phyloP scores from a whole-genome alignment of 2,888 invertebrate species.

The Tenthredo amoena region DNA sequence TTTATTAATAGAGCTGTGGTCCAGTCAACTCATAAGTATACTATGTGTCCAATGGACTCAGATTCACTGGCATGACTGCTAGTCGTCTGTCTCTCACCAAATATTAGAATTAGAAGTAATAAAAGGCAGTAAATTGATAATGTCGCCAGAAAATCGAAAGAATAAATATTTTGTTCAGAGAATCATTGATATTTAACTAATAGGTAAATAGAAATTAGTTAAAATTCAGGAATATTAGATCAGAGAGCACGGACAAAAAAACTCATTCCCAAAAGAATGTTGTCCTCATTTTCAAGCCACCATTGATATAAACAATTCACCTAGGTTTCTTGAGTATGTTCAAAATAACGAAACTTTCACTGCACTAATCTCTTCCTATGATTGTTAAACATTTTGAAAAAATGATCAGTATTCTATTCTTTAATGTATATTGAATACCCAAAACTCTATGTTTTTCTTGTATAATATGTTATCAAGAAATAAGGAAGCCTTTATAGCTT shows the following conservation, averaged over 20 bases:
- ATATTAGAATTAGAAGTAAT: neutral
- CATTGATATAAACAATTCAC: neutral
- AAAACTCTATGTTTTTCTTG: neutral
- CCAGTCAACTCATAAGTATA: neutral
- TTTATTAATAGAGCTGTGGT: constrained; percentile 6
- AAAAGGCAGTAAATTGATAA: neutral
- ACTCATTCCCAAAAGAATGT: neutral
- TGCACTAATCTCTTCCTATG: neutral
- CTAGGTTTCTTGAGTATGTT: neutral
- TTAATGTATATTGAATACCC: neutral
- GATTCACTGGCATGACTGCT: neutral
- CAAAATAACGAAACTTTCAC: neutral
- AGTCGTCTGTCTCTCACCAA: neutral
- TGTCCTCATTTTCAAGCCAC: neutral
- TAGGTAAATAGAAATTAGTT: neutral
- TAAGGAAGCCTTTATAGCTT: constrained; percentile 12
- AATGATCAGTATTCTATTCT: neutral
- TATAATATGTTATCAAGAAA: neutral
- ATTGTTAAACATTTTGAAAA: neutral
- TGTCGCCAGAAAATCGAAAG: neutral
- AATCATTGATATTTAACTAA: neutral
- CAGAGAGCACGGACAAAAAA: constrained; percentile 3
- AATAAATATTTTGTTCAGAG: neutral
- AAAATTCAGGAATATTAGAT: neutral
- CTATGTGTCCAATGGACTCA: neutral